Percentiles rank a stretch among this genome's conserved stretches.
Evolutionary conservation across 2,888 invertebrate genomes (phyloP).

Genomic region (Stenodera caucasica): DNA sequence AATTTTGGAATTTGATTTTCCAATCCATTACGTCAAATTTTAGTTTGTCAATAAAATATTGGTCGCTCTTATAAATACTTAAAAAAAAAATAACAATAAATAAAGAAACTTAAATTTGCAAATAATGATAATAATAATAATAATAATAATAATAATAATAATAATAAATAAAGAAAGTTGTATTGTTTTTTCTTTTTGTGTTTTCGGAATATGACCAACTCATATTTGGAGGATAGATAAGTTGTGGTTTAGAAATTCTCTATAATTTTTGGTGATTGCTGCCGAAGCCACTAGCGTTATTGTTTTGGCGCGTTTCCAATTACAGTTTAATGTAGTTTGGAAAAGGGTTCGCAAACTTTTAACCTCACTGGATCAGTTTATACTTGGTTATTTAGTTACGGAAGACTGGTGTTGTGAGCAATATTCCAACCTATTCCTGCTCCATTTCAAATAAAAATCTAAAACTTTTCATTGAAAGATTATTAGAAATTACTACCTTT

Average conservation of each 20-base stretch:
- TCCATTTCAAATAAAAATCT: no score
- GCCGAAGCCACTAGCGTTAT: slow-evolving; percentile 37
- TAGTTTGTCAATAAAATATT: no score
- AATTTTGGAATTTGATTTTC: neutral
- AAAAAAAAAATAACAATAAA: no score
- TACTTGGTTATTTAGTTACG: slow-evolving; percentile 38
- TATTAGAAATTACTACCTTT: slow-evolving; percentile 15
- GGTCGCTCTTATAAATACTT: neutral
- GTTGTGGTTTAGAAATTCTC: slow-evolving; percentile 27
- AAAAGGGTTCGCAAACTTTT: slow-evolving; percentile 40
- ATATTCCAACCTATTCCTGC: slow-evolving; percentile 8
- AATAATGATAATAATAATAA: no score
- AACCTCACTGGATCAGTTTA: slow-evolving; percentile 35
- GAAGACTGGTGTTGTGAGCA: slow-evolving; percentile 32
- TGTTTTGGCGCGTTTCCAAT: slow-evolving; percentile 41
- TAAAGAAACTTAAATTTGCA: no score
- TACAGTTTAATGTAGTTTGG: slow-evolving; percentile 41
- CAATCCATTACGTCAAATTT: neutral
- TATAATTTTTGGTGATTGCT: slow-evolving; percentile 33
- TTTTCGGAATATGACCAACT: slow-evolving; percentile 24
- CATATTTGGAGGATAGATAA: slow-evolving; percentile 19
- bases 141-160: no score
- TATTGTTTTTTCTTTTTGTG: no score
- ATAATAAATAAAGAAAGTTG: no score
- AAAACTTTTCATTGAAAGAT: slow-evolving; percentile 1